Evolutionary conservation across 2,888 invertebrate genomes (phyloP).

Genomic region (Scaptomyza polygonia): DNA sequence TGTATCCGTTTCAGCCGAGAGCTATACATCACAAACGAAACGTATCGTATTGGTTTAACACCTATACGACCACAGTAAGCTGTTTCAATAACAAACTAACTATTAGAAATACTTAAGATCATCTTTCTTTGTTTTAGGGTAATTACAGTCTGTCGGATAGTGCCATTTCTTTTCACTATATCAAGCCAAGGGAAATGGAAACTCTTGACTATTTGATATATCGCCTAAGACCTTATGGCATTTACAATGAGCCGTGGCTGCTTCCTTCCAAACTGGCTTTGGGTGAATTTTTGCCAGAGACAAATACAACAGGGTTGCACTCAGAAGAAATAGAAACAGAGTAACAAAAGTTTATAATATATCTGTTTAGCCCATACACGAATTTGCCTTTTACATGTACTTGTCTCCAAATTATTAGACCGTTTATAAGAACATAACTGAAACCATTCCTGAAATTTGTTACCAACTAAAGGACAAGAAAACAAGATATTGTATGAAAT

Average conservation of each 20-base stretch:
- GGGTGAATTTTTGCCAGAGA: neutral
- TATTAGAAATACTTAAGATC: too few species aligned
- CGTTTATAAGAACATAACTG: neutral
- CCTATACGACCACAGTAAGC: neutral
- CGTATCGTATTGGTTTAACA: neutral
- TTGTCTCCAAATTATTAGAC: neutral
- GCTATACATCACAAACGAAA: neutral
- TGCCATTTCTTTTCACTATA: conserved; percentile 5
- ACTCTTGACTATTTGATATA: conserved; percentile 3
- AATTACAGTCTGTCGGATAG: neutral
- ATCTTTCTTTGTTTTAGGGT: too few species aligned
- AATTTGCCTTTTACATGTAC: too few species aligned
- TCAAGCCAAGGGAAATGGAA: neutral
- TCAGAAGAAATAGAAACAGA: neutral
- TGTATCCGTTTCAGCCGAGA: neutral
- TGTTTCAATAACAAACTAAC: neutral
- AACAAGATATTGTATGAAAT: too few species aligned
- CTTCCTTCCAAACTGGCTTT: neutral
- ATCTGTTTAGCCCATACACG: too few species aligned
- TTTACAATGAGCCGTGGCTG: neutral
- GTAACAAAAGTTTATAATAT: too few species aligned
- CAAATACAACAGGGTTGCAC: neutral
- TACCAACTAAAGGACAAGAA: too few species aligned
- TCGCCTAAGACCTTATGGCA: neutral
- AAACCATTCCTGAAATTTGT: neutral